A percentile compares a stretch with the other conserved stretches of the same genome.
Conservation (phyloP, 1,140 invertebrate species). For the Gryon sp. region DNA sequence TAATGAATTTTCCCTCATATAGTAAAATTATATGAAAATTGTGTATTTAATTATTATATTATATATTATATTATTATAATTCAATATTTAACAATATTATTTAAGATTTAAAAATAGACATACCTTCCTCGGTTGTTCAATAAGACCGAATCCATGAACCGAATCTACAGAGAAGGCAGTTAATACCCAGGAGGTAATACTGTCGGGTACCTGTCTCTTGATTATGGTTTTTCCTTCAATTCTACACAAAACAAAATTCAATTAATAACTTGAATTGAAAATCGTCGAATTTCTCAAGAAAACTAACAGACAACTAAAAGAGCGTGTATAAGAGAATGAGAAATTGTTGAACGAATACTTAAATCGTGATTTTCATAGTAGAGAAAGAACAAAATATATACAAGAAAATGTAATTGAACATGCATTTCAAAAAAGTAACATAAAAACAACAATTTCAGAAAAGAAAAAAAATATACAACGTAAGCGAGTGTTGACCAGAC, state of each 20-base stretch:
- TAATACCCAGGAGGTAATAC: conserved; percentile 95
- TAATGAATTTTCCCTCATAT: no score
- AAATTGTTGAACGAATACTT: conserved; percentile 53
- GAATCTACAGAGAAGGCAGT: conserved; percentile 95
- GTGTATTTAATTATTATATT: no score
- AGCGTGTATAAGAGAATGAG: conserved; percentile 31
- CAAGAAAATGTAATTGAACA: conserved; percentile 22
- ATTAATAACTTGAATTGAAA: conserved; percentile 5
- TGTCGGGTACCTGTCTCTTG: conserved; percentile 86
- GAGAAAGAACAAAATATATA: conserved; percentile 23
- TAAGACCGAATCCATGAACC: conserved; percentile 90
- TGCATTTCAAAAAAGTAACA: no score
- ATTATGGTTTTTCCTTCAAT: conserved; percentile 81
- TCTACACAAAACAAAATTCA: conserved; percentile 60
- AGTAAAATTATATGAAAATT: no score
- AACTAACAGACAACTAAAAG: background rate
- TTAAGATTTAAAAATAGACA: background rate
- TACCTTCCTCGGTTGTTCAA: conserved; percentile 85
- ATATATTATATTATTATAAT: no score
- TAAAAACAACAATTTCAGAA: no score
- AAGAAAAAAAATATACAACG: no score
- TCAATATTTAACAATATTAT: conserved; percentile 1
- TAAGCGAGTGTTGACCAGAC: no score
- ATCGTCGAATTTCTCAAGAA: background rate
- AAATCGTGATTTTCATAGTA: conserved; percentile 3